These are phyloP conservation scores for Xerus inauris DNA, from an alignment of 2,113 vertebrate genomes.

Conservation along the genomic window DNA sequence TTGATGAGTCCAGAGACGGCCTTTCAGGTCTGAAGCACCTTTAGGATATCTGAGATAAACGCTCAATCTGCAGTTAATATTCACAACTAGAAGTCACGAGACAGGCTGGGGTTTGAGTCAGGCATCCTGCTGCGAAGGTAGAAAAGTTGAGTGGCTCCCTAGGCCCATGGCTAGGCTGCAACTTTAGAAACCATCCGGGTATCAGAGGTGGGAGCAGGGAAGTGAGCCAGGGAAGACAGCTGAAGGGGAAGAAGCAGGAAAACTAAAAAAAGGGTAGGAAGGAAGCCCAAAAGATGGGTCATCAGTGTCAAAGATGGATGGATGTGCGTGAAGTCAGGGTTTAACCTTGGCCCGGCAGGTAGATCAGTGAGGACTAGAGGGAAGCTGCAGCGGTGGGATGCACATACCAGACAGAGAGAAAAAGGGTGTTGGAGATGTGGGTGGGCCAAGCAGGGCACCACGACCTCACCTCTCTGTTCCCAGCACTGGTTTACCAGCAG, in stretches of 20 bases:
- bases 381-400: not conserved
- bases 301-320: not conserved
- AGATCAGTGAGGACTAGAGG: not conserved
- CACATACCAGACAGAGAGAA: no score
- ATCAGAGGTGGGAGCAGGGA: not conserved
- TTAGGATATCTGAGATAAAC: not conserved
- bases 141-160: not conserved
- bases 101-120: not conserved
- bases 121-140: not conserved
- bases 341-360: not conserved
- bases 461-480: accelerated
- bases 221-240: not conserved
- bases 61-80: not conserved
- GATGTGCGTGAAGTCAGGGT: not conserved
- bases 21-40: not conserved
- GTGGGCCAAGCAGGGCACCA: not conserved
- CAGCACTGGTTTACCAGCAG: not conserved
- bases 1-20: not conserved
- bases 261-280: not conserved
- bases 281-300: not conserved
- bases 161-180: not conserved
- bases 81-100: not conserved
- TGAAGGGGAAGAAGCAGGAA: not conserved
- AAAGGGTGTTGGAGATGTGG: not conserved
- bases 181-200: not conserved